Conservation (phyloP, 35 echinoderm and acorn worm genomes). For the Apostichopus japonicus region DNA sequence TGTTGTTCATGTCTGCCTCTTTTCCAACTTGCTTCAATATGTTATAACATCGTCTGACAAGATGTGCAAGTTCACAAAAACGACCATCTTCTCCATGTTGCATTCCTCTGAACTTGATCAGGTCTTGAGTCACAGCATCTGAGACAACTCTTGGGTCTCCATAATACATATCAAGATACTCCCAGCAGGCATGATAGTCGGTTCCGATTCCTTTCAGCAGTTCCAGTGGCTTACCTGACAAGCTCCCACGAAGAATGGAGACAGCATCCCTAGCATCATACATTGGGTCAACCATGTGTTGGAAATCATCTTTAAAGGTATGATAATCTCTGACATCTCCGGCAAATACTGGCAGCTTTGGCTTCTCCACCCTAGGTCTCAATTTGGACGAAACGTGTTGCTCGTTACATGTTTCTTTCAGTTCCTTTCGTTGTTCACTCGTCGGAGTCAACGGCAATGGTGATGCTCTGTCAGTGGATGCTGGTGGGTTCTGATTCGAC, state of each 20-base stretch:
- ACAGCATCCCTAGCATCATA: constrained; percentile 3
- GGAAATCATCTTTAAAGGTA: constrained; percentile 72
- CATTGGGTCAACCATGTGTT: background rate
- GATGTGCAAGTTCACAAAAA: constrained; percentile 66
- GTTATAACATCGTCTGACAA: constrained; percentile 69
- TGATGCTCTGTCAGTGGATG: no score
- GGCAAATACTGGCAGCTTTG: constrained; percentile 66
- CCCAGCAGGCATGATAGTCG: no score
- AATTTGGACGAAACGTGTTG: background rate
- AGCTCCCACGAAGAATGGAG: constrained; percentile 19
- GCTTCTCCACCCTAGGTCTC: constrained; percentile 38
- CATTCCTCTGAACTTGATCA: constrained; percentile 60
- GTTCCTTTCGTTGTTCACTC: no score
- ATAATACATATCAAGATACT: no score
- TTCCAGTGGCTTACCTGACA: no score
- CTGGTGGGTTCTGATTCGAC: background rate
- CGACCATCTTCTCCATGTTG: constrained; percentile 52
- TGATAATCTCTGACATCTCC: constrained; percentile 73
- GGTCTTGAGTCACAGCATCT: constrained; percentile 56
- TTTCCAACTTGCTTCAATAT: constrained; percentile 67
- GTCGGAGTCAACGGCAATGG: no score
- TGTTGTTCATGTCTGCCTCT: no score
- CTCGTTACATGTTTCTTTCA: no score
- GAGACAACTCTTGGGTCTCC: constrained; percentile 71
- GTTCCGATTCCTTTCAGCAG: no score